Conservation (phyloP, 2,888 invertebrate species). For the Diadegma fenestrale region DNA sequence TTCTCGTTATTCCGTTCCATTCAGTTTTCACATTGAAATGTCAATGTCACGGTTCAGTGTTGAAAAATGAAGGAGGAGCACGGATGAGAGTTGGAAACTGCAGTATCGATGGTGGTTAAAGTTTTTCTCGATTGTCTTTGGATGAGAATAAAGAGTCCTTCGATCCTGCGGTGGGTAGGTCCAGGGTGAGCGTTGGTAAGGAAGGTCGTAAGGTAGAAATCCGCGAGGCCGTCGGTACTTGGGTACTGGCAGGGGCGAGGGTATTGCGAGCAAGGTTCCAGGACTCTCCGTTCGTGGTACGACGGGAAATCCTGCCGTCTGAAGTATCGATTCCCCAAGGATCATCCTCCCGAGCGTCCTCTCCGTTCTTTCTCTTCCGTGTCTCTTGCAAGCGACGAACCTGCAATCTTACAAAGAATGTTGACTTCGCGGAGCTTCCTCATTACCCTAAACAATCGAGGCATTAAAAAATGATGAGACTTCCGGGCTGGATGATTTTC, state of each 20-base stretch:
- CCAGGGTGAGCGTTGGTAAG: conserved; percentile 54
- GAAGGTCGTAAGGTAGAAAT: conserved; percentile 36
- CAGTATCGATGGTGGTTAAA: conserved; percentile 64
- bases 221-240: conserved; percentile 5
- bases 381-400: background rate
- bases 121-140: background rate
- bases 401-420: conserved; percentile 18
- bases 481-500: conserved; percentile 42
- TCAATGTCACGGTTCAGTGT: background rate
- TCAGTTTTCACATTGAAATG: background rate
- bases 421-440: conserved; percentile 44
- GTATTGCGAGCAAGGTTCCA: conserved; percentile 52
- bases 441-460: conserved; percentile 60
- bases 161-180: conserved; percentile 29
- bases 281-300: conserved; percentile 40
- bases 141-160: background rate
- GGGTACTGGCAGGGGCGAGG: conserved; percentile 43
- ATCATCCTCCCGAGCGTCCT: background rate
- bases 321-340: conserved; percentile 57
- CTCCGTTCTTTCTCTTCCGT: conserved; percentile 27
- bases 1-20: conserved; percentile 12
- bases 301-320: conserved; percentile 33
- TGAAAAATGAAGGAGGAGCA: background rate
- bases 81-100: conserved; percentile 24
- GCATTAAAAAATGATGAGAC: conserved; percentile 33